Base-by-base conservation (phyloP, 2,113 vertebrate genomes). In the Forbesichthys agassizii region DNA sequence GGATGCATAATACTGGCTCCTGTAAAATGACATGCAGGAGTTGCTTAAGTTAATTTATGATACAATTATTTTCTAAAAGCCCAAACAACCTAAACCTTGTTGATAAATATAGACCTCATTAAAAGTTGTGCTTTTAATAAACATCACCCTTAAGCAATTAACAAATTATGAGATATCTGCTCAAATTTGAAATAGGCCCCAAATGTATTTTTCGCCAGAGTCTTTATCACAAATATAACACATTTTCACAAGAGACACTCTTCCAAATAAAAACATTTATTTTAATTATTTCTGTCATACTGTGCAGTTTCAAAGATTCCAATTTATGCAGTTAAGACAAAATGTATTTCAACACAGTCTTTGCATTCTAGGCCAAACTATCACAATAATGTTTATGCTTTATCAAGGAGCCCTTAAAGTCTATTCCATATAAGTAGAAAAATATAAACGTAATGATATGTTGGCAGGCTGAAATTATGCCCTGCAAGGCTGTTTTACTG, bases 121-220 rank as follows among this genome's bases (percentile, higher is more conserved):
- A 82, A 88, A 88, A 91, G 88, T 88, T 80, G 88, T 84, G 64
- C 33, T 11, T 69, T 84, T 88, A 83, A 90, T 84, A 16, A 87
- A 85, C 82, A 83, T 56, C 48, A 69, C 82, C 89, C 79, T 74
- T 66, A 18, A 88, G 87, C 79, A 66, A 74, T 61, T 11, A 73
- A 80, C 66, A 88, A 88, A 88, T 86, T 82, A 84, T 69, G 80
- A 88, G 88, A 88, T 86, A 88, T 84, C 73, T 61, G 75, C 73
- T 82, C 18, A 86, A 80, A 82, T 86, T 85, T 46, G 71, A 69
- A 84, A 85, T 78, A 64, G 85, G 84, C 85, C 84, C 67, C 75
- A 85, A 86, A 84, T 89, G 75, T 86, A 88, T 89, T 62, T 33
- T 33, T 89, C 87, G 27, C 58, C 12, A 14, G 3, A 18, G 20